Percentiles rank a stretch among this genome's conserved stretches.
phyloP scores from a whole-genome alignment of 37 sponge, comb jelly and placozoan species.

The Cliona cf. orientalis region DNA sequence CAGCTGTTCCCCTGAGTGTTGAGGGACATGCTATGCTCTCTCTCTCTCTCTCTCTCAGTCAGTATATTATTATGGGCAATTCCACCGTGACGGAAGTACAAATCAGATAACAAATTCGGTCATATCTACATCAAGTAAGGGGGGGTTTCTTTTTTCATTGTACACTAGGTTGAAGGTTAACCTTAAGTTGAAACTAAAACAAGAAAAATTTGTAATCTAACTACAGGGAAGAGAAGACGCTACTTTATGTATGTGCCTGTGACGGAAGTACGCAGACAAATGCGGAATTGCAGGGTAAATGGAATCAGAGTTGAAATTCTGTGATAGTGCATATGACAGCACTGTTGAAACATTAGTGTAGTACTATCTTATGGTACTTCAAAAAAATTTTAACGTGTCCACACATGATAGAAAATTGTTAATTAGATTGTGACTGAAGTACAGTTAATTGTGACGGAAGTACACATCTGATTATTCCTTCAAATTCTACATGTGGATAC shows the following conservation, averaged over 20 bases:
- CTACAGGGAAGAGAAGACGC: constrained; percentile 7
- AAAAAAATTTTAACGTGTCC: not conserved
- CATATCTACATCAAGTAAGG: constrained; percentile 9
- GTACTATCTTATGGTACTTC: constrained; percentile 5
- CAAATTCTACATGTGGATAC: not conserved
- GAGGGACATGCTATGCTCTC: too few relatives aligned
- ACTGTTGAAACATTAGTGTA: not conserved
- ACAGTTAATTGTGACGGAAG: constrained; percentile 15
- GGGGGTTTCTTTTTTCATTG: not conserved
- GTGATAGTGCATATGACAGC: not conserved
- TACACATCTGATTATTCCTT: constrained; percentile 6
- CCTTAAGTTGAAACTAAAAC: not conserved
- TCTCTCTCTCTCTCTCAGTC: too few relatives aligned
- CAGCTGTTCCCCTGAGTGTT: too few relatives aligned
- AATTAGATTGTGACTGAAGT: constrained; percentile 23
- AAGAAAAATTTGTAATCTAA: constrained; percentile 1
- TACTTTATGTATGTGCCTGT: not conserved
- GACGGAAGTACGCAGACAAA: constrained; percentile 23
- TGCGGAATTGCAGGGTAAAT: constrained; percentile 10
- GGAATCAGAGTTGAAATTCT: constrained; percentile 6
- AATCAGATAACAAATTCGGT: constrained; percentile 16
- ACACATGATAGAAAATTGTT: not conserved
- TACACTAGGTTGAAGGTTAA: constrained; percentile 2
- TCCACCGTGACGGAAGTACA: constrained; percentile 27
- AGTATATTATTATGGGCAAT: too few relatives aligned